Conservation (phyloP, 2,797 vertebrate genomes). For the Pangasius krempfi region DNA sequence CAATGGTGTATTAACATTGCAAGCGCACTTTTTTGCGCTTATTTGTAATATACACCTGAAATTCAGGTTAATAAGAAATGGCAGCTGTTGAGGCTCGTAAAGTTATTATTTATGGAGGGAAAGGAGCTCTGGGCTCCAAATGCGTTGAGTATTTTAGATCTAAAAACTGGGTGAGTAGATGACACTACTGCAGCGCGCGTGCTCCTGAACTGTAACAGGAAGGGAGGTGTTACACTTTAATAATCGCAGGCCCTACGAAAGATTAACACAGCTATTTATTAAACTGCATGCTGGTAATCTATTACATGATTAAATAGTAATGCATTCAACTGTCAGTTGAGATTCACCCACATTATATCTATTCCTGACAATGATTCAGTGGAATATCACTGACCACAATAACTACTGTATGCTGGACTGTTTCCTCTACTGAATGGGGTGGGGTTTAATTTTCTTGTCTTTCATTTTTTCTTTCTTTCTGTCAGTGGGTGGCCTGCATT, state of each 20-base stretch:
- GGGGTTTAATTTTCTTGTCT: neutral
- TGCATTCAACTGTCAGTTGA: neutral
- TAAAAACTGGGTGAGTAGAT: conserved; percentile 74
- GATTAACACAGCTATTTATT: neutral
- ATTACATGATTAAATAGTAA: neutral
- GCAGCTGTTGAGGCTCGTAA: conserved; percentile 63
- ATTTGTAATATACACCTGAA: neutral
- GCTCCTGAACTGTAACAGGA: neutral
- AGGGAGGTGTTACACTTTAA: neutral
- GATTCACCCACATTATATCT: neutral
- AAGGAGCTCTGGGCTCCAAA: conserved; percentile 77
- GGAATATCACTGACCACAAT: neutral
- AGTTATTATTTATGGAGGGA: conserved; percentile 80
- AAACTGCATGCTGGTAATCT: neutral
- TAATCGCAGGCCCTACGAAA: neutral
- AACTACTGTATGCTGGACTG: neutral
- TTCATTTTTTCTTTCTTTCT: conserved; percentile 17
- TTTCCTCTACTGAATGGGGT: neutral
- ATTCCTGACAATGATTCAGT: neutral
- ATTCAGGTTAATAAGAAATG: conserved; percentile 5
- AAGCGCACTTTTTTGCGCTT: neutral
- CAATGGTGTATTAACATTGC: neutral
- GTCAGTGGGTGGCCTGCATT: conserved; percentile 83
- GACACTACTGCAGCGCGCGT: neutral
- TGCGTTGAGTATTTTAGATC: conserved; percentile 78